phyloP scores from a whole-genome alignment of 2,888 invertebrate species.

The Junonia oenone region DNA sequence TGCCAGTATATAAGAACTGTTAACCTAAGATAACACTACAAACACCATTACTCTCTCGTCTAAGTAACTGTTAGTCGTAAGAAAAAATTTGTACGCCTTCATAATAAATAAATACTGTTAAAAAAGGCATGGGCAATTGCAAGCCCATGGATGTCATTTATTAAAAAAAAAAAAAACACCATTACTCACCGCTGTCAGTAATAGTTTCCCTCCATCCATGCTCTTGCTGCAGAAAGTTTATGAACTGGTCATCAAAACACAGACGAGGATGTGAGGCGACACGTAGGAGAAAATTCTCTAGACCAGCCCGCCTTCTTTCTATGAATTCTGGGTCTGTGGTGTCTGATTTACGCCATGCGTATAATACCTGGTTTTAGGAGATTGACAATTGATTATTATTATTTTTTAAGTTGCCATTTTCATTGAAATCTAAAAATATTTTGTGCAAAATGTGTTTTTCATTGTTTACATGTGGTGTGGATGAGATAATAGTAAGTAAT shows the following conservation, averaged over 20 bases:
- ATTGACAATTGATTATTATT: not conserved
- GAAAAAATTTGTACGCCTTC: too few relatives aligned
- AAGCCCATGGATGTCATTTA: too few relatives aligned
- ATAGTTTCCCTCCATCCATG: slow-evolving; percentile 89
- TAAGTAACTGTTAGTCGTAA: not conserved
- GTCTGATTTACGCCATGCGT: slow-evolving; percentile 90
- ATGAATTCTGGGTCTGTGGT: slow-evolving; percentile 92
- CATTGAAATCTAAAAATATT: too few relatives aligned
- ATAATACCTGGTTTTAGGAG: slow-evolving; percentile 70
- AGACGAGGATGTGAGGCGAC: slow-evolving; percentile 87
- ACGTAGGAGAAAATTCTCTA: slow-evolving; percentile 88
- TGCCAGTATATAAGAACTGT: too few relatives aligned
- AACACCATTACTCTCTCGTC: too few relatives aligned
- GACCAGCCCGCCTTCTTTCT: slow-evolving; percentile 88
- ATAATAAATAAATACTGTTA: too few relatives aligned
- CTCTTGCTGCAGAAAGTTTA: slow-evolving; percentile 88
- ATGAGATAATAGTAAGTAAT: too few relatives aligned
- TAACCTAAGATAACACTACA: too few relatives aligned
- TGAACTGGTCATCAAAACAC: slow-evolving; percentile 86
- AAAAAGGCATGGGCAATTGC: too few relatives aligned
- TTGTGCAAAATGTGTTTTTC: too few relatives aligned
- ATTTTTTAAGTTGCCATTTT: too few relatives aligned
- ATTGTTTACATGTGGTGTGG: too few relatives aligned
- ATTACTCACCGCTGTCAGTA: slow-evolving; percentile 82
- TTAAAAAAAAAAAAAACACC: not conserved